phyloP scores from a whole-genome alignment of 1,140 invertebrate species.

The Chironomus tepperi region DNA sequence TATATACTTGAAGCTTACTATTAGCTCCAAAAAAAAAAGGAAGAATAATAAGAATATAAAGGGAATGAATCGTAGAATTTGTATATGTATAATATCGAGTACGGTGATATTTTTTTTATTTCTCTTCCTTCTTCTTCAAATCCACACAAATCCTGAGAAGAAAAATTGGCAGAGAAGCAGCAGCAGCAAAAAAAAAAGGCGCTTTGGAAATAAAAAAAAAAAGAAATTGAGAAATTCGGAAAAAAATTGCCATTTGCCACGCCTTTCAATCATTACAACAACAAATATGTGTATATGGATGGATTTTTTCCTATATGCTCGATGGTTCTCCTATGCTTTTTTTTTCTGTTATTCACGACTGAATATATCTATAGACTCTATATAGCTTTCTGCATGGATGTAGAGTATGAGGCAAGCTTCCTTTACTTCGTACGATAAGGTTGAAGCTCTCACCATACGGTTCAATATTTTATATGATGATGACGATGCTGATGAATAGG shows the following conservation, averaged over 20 bases:
- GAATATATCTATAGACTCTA: background rate
- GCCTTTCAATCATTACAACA: slow-evolving; percentile 24
- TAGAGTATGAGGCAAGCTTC: background rate
- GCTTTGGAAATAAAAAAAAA: slow-evolving; percentile 19
- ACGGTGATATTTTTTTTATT: background rate
- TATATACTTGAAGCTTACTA: too few relatives aligned
- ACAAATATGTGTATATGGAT: slow-evolving; percentile 21
- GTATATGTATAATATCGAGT: background rate
- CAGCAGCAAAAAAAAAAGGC: background rate
- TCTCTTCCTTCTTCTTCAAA: too few relatives aligned
- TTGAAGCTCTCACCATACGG: background rate
- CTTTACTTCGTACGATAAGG: background rate
- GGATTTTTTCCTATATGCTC: slow-evolving; percentile 22
- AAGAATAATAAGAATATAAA: too few relatives aligned
- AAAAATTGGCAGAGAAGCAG: background rate
- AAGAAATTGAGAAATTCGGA: background rate
- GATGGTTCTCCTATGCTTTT: slow-evolving; percentile 20
- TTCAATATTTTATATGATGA: slow-evolving; percentile 1
- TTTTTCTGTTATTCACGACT: background rate
- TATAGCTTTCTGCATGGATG: background rate
- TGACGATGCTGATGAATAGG: background rate
- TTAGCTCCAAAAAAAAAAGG: too few relatives aligned
- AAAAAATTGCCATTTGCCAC: slow-evolving; percentile 16
- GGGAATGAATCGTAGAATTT: too few relatives aligned
- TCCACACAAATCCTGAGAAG: background rate